A percentile compares a stretch with the other conserved stretches of the same genome.
Evolutionary conservation across 1,140 invertebrate genomes (phyloP).

Genomic region (Papilio aristodemus): DNA sequence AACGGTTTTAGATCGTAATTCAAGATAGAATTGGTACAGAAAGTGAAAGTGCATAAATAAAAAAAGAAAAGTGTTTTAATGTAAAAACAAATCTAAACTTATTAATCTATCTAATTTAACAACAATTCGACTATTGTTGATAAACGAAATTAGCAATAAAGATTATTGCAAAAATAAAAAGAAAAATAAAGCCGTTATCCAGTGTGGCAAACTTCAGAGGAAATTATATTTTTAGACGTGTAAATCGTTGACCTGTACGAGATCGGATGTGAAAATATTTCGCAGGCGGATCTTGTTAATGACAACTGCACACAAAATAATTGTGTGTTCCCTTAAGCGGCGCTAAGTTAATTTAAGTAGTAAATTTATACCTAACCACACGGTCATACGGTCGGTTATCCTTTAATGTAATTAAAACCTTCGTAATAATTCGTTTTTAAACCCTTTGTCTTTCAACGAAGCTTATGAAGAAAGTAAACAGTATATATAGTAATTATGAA

Average conservation of each 20-base stretch:
- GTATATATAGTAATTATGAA: neutral
- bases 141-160: constrained; percentile 28
- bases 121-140: too few relatives aligned
- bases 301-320: constrained; percentile 48
- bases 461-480: constrained; percentile 15
- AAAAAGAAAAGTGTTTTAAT: neutral
- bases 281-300: constrained; percentile 55
- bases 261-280: constrained; percentile 58
- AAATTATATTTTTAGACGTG: constrained; percentile 45
- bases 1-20: neutral
- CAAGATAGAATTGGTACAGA: neutral
- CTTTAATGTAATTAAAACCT: neutral
- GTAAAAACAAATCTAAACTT: constrained; percentile 21
- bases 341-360: neutral
- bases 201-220: constrained; percentile 23
- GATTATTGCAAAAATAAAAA: constrained; percentile 23
- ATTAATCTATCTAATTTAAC: too few relatives aligned
- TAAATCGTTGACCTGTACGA: constrained; percentile 61
- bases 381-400: neutral
- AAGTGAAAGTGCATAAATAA: neutral
- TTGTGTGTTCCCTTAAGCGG: constrained; percentile 41
- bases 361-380: neutral
- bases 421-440: constrained; percentile 24
- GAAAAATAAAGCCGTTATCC: neutral
- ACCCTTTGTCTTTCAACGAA: constrained; percentile 22